A percentile compares a stretch with the other conserved stretches of the same genome.
Evolutionary conservation across 2,113 vertebrate species (phyloP).

Genomic region (Nesoenas mayeri): DNA sequence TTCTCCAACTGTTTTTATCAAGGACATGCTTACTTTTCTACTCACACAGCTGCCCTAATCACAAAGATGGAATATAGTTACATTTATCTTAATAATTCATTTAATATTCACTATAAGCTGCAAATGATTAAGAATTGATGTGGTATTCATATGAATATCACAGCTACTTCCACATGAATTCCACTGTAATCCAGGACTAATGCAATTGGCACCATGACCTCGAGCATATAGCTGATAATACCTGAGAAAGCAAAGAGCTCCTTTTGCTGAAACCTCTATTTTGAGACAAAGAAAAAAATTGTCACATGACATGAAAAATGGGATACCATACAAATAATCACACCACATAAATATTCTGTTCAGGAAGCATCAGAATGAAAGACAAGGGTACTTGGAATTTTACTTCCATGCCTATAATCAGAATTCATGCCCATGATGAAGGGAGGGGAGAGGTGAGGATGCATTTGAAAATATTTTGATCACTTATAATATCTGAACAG

Average conservation of each 20-base stretch:
- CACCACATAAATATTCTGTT: neutral
- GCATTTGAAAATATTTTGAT: neutral
- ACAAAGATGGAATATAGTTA: neutral
- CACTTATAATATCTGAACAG: neutral
- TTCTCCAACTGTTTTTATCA: neutral
- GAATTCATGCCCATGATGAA: neutral
- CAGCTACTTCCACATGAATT: neutral
- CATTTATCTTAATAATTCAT: slow-evolving; percentile 18
- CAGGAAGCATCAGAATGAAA: neutral
- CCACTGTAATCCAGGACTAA: neutral
- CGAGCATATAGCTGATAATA: neutral
- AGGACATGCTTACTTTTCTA: neutral
- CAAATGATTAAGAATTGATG: slow-evolving; percentile 8
- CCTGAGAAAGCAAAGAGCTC: neutral
- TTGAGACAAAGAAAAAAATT: neutral
- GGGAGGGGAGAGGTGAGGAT: neutral
- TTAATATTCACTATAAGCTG: neutral
- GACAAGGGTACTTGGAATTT: neutral
- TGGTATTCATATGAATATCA: neutral
- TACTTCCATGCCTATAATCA: neutral
- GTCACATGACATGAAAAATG: neutral
- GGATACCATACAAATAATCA: neutral
- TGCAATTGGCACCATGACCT: neutral
- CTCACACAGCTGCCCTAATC: neutral
- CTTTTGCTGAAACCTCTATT: neutral